A percentile compares a stretch with the other conserved stretches of the same genome.
Evolutionary conservation across 2,797 vertebrate species (phyloP).

Genomic region (Galaxias olidus): DNA sequence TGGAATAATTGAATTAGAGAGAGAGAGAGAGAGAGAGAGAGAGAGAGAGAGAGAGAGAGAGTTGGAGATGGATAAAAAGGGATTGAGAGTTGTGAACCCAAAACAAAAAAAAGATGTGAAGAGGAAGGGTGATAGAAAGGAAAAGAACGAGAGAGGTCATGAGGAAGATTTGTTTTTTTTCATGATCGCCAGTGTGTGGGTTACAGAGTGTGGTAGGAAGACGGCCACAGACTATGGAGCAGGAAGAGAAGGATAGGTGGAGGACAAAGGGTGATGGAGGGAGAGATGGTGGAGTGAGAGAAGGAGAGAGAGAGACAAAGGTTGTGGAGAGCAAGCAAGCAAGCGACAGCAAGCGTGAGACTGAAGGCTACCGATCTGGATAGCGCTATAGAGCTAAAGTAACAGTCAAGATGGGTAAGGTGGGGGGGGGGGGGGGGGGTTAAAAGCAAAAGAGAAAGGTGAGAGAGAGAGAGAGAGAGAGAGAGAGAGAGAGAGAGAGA

Average conservation of each 20-base stretch:
- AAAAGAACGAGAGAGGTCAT: conserved; percentile 12
- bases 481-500: conserved; percentile 18
- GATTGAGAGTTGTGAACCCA: not conserved
- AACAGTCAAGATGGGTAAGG: too few relatives aligned
- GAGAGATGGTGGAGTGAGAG: not conserved
- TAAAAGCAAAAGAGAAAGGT: not conserved
- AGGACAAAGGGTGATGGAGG: conserved; percentile 22
- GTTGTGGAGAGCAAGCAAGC: not conserved
- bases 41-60: not conserved
- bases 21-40: conserved; percentile 2
- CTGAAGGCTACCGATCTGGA: not conserved
- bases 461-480: conserved; percentile 4
- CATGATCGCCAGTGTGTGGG: too few relatives aligned
- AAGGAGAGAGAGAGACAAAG: too few relatives aligned
- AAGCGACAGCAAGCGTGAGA: conserved; percentile 6
- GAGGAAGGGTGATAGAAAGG: conserved; percentile 4
- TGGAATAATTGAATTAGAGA: too few relatives aligned
- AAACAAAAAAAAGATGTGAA: conserved; percentile 2
- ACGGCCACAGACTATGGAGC: not conserved
- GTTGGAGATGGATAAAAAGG: not conserved
- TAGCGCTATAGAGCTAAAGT: too few relatives aligned
- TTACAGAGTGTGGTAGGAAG: conserved; percentile 3
- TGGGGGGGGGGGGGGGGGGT: too few relatives aligned
- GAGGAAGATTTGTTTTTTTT: too few relatives aligned
- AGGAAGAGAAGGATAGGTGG: not conserved